These are phyloP conservation scores for Drosophila funebris DNA, from an alignment of 1,140 invertebrate genomes.

Conservation along the genomic window DNA sequence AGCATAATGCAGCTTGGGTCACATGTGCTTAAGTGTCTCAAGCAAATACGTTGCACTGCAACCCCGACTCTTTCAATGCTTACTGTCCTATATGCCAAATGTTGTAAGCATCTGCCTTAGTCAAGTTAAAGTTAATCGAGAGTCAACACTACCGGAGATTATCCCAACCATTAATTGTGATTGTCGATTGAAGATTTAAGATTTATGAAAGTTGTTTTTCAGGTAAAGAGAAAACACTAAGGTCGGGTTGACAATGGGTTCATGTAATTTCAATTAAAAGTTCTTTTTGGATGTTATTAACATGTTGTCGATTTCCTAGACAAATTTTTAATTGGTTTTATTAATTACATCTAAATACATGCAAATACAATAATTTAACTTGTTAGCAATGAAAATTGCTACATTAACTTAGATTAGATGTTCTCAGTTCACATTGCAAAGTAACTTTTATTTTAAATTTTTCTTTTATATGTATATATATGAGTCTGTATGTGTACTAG, in stretches of 20 bases:
- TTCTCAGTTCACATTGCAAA: slow-evolving; percentile 57
- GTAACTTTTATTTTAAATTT: slow-evolving; percentile 60
- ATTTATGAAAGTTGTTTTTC: no score
- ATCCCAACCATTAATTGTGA: no score
- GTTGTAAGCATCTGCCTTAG: neutral
- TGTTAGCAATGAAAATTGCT: slow-evolving; percentile 6
- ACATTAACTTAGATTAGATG: slow-evolving; percentile 68
- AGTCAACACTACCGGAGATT: no score
- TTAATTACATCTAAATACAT: neutral
- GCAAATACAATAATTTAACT: neutral
- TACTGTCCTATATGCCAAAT: neutral
- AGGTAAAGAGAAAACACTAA: no score
- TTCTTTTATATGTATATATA: no score
- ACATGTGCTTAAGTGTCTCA: slow-evolving; percentile 78
- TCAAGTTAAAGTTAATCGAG: slow-evolving; percentile 44
- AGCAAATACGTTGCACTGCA: slow-evolving; percentile 24
- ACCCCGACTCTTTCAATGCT: neutral
- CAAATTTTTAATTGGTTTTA: no score
- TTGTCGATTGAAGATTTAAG: no score
- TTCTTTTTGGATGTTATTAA: no score
- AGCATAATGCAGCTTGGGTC: slow-evolving; percentile 75
- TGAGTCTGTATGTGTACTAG: no score
- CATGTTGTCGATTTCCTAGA: no score
- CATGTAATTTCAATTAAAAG: no score
- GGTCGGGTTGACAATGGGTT: no score